Evolutionary conservation across 2,797 vertebrate species (phyloP).

Genomic region (Leucoraja ocellata): DNA sequence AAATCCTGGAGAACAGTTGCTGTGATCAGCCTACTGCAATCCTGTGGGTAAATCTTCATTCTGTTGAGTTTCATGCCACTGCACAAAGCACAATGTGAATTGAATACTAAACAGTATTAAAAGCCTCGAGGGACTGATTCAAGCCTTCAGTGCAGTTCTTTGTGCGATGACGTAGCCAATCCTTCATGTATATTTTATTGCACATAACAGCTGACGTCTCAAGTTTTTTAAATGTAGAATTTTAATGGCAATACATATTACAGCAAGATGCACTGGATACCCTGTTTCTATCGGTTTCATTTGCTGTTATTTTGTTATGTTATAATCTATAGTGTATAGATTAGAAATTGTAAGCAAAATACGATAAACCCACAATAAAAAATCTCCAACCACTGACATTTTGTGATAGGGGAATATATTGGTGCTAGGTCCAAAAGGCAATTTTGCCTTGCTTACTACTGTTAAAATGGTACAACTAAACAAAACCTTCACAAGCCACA

Average conservation of each 20-base stretch:
- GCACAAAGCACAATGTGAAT: conserved; percentile 36
- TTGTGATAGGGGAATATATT: not conserved
- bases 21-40: conserved; percentile 34
- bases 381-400: too few relatives aligned
- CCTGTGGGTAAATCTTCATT: conserved; percentile 38
- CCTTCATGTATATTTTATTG: conserved; percentile 21
- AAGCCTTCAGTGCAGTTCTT: conserved; percentile 20
- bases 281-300: not conserved
- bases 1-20: conserved; percentile 36
- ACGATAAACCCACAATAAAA: not conserved
- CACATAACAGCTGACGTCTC: conserved; percentile 31
- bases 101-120: conserved; percentile 27
- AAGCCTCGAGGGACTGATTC: conserved; percentile 17
- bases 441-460: not conserved
- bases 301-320: not conserved
- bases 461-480: not conserved
- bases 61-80: conserved; percentile 34
- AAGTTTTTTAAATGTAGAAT: conserved; percentile 16
- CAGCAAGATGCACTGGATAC: not conserved
- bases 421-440: not conserved
- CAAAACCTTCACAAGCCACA: not conserved
- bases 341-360: not conserved
- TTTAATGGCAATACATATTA: not conserved
- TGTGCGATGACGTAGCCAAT: conserved; percentile 21
- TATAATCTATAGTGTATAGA: not conserved